These are phyloP conservation scores for Ephydatia muelleri DNA, from an alignment of 37 sponge, comb jelly and placozoan species.

Conservation along the genomic window DNA sequence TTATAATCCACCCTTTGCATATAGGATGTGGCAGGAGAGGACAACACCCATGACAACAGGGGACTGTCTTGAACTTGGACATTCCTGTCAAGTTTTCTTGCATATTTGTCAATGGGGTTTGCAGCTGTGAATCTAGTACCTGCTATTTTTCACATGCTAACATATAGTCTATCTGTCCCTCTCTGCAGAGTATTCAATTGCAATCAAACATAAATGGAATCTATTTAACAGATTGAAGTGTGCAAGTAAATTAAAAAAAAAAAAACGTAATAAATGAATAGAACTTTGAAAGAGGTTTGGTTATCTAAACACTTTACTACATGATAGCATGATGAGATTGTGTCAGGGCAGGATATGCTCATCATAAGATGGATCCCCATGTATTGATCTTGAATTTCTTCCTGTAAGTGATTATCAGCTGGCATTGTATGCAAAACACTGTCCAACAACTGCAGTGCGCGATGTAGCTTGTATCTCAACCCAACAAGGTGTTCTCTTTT, in stretches of 20 bases:
- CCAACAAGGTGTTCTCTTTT: conserved; percentile 99
- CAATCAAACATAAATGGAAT: too few species aligned
- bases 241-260: too few species aligned
- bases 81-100: conserved; percentile 27
- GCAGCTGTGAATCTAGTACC: conserved; percentile 26
- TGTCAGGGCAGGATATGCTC: too few species aligned
- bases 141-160: conserved; percentile 14
- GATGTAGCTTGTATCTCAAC: conserved; percentile 92
- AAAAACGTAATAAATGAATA: too few species aligned
- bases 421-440: conserved; percentile 87
- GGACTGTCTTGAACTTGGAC: conserved; percentile 22
- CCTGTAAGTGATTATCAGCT: conserved; percentile 70
- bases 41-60: not conserved
- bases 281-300: too few species aligned
- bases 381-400: conserved; percentile 22
- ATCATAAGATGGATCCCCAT: too few species aligned
- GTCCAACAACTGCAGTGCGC: conserved; percentile 95
- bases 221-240: too few species aligned
- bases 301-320: too few species aligned
- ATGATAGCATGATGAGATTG: too few species aligned
- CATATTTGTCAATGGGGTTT: conserved; percentile 38
- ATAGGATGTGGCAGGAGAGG: not conserved
- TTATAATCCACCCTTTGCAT: too few species aligned
- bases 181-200: too few species aligned
- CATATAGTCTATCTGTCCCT: conserved; percentile 1